Conservation (phyloP, 2,888 invertebrate genomes). For the Amphipyra berbera region DNA sequence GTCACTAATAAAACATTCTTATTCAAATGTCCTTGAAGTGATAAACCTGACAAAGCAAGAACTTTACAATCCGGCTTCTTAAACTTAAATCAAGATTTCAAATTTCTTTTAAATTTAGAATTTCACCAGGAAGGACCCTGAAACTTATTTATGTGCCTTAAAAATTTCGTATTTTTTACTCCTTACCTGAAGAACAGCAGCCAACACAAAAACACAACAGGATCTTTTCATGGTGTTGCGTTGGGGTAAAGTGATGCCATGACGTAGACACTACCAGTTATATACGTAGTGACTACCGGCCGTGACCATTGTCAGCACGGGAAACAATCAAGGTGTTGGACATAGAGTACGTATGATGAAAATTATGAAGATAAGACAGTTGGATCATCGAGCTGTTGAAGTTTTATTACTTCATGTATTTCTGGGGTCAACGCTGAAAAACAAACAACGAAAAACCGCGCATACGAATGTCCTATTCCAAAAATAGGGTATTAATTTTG, state of each 20-base stretch:
- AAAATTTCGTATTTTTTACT: neutral
- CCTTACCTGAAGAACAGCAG: conserved; percentile 73
- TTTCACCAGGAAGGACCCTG: no score
- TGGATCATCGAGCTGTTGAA: neutral
- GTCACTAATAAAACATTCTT: no score
- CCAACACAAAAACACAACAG: conserved; percentile 61
- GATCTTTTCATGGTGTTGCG: conserved; percentile 68
- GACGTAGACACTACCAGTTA: conserved; percentile 64
- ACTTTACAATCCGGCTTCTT: no score
- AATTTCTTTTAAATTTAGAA: no score
- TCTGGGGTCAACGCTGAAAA: no score
- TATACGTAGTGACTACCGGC: conserved; percentile 70
- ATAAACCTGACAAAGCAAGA: no score
- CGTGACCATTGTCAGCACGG: conserved; percentile 76
- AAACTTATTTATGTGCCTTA: neutral
- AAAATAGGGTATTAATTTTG: no score
- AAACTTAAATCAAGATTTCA: no score
- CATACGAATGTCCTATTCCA: neutral
- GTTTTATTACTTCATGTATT: neutral
- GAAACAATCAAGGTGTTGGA: conserved; percentile 76
- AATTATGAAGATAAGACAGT: neutral
- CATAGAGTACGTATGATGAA: conserved; percentile 41
- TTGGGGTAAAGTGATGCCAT: conserved; percentile 66
- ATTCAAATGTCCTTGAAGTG: no score
- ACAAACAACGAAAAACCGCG: no score